Base-by-base conservation (phyloP, 2,113 vertebrate species). In the Heloderma charlesbogerti region DNA sequence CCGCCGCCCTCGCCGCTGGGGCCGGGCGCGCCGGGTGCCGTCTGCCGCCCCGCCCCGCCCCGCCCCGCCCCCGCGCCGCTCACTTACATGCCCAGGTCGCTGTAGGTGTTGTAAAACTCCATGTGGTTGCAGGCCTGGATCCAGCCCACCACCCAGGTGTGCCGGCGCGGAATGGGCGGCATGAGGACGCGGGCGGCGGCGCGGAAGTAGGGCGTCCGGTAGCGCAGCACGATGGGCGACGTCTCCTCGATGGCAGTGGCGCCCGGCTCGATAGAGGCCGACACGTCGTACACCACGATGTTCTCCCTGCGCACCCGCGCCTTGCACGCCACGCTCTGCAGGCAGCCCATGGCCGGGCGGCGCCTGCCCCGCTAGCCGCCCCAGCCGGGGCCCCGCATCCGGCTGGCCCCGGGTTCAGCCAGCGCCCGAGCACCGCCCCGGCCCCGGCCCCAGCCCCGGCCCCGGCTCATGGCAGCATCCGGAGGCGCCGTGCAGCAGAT, bases 91-190 rank as follows among this genome's bases (percentile, higher is more conserved):
- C 98, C 98, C 92, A 98, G 97, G 90, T 91, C 97, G 98, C 98
- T 98, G 94, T 99, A 99, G 94, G 98, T 99, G 98, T 99, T 99
- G 98, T 98, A 99, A 96, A 99, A 99, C 95, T 99, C 98, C 99
- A 99, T 99, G 96, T 99, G 98, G 95, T 99, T 99, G 98, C 99
- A 99, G 93, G 98, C 99, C 97, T 99, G 99, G 95, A 99, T 99
- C 99, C 99, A 99, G 94, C 99, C 99, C 93, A 99, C 98, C 96
- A 99, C 98, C 99, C 99, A 99, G 89, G 98, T 99, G 97, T 99
- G 98, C 67, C 98, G 98, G 92, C 98, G 98, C 92, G 98, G 97
- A 88, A 99, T 98, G 66, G 99, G 98, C 75, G 99, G 99, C 98
- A 99, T 99, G 93, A 98, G 97, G 94, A 99, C 98, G 87, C 98